Conservation (phyloP, 2,797 vertebrate genomes). For the Girardinus metallicus region DNA sequence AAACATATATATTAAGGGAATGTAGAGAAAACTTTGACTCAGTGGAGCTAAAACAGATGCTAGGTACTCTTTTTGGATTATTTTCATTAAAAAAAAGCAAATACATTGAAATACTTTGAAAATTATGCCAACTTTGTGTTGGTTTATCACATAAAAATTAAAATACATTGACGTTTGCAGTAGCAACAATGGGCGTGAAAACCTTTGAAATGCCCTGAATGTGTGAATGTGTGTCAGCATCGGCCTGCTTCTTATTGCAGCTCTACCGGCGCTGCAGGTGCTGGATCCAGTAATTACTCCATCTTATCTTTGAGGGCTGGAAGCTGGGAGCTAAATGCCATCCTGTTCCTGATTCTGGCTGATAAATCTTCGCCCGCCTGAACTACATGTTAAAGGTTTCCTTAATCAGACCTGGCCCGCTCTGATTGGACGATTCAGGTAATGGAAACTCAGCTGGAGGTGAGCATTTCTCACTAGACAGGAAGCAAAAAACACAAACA, state of each 20-base stretch:
- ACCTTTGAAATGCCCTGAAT: not conserved
- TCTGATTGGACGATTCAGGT: slow-evolving; percentile 23
- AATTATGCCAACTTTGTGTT: not conserved
- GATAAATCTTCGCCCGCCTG: slow-evolving; percentile 27
- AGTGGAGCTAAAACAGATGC: not conserved
- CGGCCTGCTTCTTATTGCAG: not conserved
- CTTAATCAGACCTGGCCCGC: not conserved
- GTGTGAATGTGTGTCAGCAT: not conserved
- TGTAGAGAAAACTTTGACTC: not conserved
- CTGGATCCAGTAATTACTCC: slow-evolving; percentile 24
- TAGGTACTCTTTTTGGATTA: not conserved
- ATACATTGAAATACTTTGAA: not conserved
- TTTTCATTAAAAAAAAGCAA: not conserved
- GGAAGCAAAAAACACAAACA: not conserved
- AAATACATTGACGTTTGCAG: not conserved
- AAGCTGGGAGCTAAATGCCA: slow-evolving; percentile 42
- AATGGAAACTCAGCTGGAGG: slow-evolving; percentile 7
- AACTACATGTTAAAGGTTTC: slow-evolving; percentile 26
- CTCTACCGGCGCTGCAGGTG: not conserved
- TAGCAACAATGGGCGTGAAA: not conserved
- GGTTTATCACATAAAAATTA: not conserved
- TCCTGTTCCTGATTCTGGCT: slow-evolving; percentile 22
- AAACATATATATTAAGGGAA: not conserved
- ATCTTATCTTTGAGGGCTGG: slow-evolving; percentile 33
- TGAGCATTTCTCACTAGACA: not conserved